A percentile compares a stretch with the other conserved stretches of the same genome.
phyloP scores from a whole-genome alignment of 1,140 invertebrate species.

The Diplogasteroides magnus region DNA sequence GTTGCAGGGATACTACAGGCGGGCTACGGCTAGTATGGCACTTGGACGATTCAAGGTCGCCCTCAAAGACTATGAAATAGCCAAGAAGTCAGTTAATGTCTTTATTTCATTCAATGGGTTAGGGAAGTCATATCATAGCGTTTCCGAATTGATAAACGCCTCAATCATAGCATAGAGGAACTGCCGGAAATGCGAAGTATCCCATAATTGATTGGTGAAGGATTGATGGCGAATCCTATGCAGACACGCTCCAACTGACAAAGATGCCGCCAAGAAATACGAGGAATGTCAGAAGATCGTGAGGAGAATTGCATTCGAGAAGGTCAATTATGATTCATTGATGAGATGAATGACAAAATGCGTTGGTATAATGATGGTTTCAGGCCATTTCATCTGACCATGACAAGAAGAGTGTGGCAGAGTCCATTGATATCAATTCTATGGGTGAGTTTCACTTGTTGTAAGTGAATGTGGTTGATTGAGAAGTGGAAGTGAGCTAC shows the following conservation, averaged over 20 bases:
- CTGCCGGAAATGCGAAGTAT: too few relatives aligned
- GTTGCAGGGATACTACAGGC: conserved; percentile 70
- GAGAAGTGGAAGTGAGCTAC: conserved; percentile 82
- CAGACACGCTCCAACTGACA: conserved; percentile 70
- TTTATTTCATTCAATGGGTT: conserved; percentile 7
- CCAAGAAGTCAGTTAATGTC: conserved; percentile 57
- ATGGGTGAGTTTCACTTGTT: too few relatives aligned
- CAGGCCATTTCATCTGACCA: conserved; percentile 85
- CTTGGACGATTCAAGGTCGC: conserved; percentile 94
- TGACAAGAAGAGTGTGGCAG: conserved; percentile 75
- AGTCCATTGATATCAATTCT: conserved; percentile 77
- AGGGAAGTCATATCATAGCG: conserved; percentile 1
- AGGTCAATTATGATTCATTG: conserved; percentile 49
- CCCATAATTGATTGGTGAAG: conserved; percentile 11
- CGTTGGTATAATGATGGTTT: not conserved
- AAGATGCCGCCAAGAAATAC: conserved; percentile 86
- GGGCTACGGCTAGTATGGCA: conserved; percentile 92
- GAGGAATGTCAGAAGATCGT: conserved; percentile 93
- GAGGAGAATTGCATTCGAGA: conserved; percentile 86
- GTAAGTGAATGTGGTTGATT: not conserved
- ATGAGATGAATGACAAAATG: not conserved
- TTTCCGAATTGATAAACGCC: too few relatives aligned
- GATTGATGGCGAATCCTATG: not conserved
- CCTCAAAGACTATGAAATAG: conserved; percentile 89
- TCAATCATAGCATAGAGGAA: too few relatives aligned